Percentiles rank a stretch among this genome's conserved stretches.
Conservation (phyloP, 2,888 invertebrate genomes). For the Neria commutata region DNA sequence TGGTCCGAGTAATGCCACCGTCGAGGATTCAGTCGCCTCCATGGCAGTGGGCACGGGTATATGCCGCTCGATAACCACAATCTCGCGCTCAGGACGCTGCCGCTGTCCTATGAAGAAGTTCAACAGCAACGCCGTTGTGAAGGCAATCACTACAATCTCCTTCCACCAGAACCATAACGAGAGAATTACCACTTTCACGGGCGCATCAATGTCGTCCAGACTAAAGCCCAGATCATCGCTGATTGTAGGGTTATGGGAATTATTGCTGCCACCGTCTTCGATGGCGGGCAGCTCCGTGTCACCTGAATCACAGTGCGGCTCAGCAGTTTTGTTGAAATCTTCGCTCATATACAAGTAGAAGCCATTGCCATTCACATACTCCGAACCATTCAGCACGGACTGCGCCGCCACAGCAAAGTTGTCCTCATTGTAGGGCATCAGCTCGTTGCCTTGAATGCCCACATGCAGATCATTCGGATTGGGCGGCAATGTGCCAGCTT, state of each 20-base stretch:
- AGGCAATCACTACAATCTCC: constrained; percentile 77
- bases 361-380: constrained; percentile 78
- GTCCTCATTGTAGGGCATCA: constrained; percentile 58
- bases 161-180: constrained; percentile 86
- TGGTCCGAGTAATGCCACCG: constrained; percentile 47
- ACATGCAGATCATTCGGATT: constrained; percentile 19
- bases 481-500: constrained; percentile 5
- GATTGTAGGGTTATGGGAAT: constrained; percentile 36
- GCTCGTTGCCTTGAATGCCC: constrained; percentile 38
- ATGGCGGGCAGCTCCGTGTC: constrained; percentile 28
- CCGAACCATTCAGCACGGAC: constrained; percentile 75
- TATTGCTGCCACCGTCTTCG: constrained; percentile 25
- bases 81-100: constrained; percentile 50
- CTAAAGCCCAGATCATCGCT: constrained; percentile 51
- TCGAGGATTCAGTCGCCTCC: constrained; percentile 58
- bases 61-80: constrained; percentile 60
- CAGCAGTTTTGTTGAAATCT: constrained; percentile 37
- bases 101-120: constrained; percentile 70
- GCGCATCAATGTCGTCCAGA: constrained; percentile 66
- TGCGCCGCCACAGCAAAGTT: constrained; percentile 69
- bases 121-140: constrained; percentile 74
- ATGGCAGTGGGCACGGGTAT: constrained; percentile 58
- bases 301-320: constrained; percentile 26
- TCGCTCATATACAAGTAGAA: constrained; percentile 74
- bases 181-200: constrained; percentile 73